Conservation (phyloP, 2,113 vertebrate genomes). For the Dicrurus megarhynchus region DNA sequence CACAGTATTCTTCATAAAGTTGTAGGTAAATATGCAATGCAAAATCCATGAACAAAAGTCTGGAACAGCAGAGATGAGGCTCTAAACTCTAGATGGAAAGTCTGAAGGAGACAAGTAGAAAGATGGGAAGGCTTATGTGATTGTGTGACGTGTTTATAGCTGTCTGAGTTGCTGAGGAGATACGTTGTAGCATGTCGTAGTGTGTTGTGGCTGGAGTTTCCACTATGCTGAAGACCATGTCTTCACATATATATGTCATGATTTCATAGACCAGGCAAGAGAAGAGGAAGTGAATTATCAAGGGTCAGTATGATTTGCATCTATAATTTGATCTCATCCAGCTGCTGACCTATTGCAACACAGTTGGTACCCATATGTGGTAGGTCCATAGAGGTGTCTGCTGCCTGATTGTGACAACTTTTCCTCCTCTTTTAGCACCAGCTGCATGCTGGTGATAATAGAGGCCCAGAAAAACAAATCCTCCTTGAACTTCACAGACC, state of each 20-base stretch:
- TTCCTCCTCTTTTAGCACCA: background rate
- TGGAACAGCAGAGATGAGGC: background rate
- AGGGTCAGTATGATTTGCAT: background rate
- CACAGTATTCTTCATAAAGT: background rate
- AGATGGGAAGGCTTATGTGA: background rate
- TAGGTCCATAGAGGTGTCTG: background rate
- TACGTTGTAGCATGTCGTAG: background rate
- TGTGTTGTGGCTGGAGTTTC: background rate
- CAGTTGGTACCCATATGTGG: background rate
- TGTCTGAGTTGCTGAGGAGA: background rate
- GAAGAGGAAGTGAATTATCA: background rate
- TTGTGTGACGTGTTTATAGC: background rate
- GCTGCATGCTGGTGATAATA: background rate
- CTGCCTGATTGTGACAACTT: background rate
- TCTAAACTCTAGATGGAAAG: background rate
- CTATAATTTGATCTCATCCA: background rate
- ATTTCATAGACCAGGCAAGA: background rate
- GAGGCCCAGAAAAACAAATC: background rate
- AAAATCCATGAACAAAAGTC: background rate
- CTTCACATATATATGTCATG: background rate
- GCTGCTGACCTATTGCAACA: background rate
- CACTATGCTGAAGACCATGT: background rate
- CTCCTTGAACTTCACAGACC: background rate
- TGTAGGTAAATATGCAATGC: background rate
- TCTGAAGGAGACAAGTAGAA: background rate